Evolutionary conservation across 2,797 vertebrate species (phyloP).

Genomic region (Sardinella longiceps): DNA sequence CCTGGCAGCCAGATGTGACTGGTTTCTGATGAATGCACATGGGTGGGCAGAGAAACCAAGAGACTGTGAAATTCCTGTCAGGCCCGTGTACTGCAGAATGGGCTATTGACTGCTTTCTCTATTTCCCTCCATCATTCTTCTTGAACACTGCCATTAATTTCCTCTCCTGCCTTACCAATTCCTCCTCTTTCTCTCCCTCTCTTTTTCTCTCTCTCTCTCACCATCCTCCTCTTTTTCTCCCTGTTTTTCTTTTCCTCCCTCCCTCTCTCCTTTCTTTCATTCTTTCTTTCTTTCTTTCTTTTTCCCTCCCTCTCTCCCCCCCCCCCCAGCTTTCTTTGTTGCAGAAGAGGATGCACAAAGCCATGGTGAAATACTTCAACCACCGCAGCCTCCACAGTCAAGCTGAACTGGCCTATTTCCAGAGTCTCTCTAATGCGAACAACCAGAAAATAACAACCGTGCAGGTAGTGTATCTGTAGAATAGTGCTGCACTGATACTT

Average conservation of each 20-base stretch:
- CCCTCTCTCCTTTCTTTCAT: constrained; percentile 53
- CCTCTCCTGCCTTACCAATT: constrained; percentile 94
- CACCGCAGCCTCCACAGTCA: constrained; percentile 83
- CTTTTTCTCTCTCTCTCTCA: constrained; percentile 54
- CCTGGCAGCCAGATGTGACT: constrained; percentile 99
- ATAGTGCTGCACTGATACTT: constrained; percentile 30
- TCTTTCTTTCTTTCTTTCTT: constrained; percentile 55
- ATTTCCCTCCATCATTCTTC: constrained; percentile 99
- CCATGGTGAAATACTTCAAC: constrained; percentile 82
- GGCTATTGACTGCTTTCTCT: constrained; percentile 99
- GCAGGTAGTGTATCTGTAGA: constrained; percentile 83
- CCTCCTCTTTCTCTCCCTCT: constrained; percentile 78
- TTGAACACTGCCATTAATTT: constrained; percentile 99
- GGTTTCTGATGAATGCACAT: constrained; percentile 99
- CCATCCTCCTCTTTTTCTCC: constrained; percentile 61
- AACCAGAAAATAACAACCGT: constrained; percentile 94
- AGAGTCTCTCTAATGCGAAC: constrained; percentile 88
- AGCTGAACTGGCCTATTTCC: constrained; percentile 88
- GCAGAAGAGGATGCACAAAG: constrained; percentile 84
- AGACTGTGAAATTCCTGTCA: constrained; percentile 99
- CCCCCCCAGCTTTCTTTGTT: constrained; percentile 86
- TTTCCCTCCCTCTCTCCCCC: constrained; percentile 51
- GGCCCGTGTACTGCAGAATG: constrained; percentile 97
- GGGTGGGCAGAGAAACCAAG: constrained; percentile 99
- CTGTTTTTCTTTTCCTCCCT: constrained; percentile 62